Evolutionary conservation across 2,888 invertebrate genomes (phyloP).

Genomic region (Cheilosia impressa): DNA sequence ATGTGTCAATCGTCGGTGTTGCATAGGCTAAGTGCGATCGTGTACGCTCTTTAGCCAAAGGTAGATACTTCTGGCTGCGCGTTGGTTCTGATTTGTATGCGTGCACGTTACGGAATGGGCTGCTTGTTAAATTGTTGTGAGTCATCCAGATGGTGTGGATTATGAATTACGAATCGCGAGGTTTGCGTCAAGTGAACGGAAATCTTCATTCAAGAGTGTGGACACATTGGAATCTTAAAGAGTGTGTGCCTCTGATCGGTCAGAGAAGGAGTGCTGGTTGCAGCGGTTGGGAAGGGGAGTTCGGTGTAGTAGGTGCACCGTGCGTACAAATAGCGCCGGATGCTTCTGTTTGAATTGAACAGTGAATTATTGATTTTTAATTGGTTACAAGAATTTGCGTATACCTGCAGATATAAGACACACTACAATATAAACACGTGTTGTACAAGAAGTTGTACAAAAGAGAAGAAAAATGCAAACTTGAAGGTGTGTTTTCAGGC

Average conservation of each 20-base stretch:
- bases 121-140: conserved; percentile 74
- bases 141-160: conserved; percentile 75
- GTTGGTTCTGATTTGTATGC: conserved; percentile 68
- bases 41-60: conserved; percentile 8
- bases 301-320: conserved; percentile 4
- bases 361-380: conserved; percentile 72
- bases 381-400: conserved; percentile 65
- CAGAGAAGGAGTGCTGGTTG: conserved; percentile 56
- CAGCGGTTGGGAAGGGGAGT: conserved; percentile 9
- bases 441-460: conserved; percentile 28
- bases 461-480: neutral
- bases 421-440: conserved; percentile 35
- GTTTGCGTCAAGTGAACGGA: conserved; percentile 71
- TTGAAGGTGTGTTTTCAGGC: neutral
- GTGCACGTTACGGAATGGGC: conserved; percentile 59
- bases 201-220: conserved; percentile 74
- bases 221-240: conserved; percentile 69
- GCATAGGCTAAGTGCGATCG: conserved; percentile 6
- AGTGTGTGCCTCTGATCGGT: conserved; percentile 40
- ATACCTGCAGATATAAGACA: neutral
- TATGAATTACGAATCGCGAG: conserved; percentile 72
- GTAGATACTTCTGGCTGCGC: neutral
- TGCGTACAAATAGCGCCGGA: conserved; percentile 72
- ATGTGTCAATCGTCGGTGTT: conserved; percentile 65
- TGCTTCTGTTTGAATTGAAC: conserved; percentile 73